Base-by-base conservation (phyloP, 2,113 vertebrate species). In the Myocastor coypus region DNA sequence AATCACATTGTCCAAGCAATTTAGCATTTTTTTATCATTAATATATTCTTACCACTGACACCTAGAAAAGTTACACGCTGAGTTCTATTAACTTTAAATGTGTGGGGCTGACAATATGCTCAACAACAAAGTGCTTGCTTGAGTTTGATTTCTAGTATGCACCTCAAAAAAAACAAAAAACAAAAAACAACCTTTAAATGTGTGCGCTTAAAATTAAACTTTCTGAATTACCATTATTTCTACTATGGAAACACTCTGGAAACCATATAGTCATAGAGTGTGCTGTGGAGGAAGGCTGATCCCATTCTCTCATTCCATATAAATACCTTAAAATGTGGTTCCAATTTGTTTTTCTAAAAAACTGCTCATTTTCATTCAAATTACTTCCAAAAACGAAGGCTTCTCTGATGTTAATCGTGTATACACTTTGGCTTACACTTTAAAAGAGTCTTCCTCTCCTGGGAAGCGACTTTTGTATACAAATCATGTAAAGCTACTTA, bases 391-490 rank as follows among this genome's bases (percentile, higher is more conserved):
- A 98, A 97, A 95, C 4, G 34, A 19, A 96, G 88, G 83, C 91
- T 95, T 96, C 91, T 98, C 95, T 98, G 97, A 98, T 96, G 97
- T 95, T 96, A 98, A 98, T 46, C 32, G 13, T 97, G 69, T 92
- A 92, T 80, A 97, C 97, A 96, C 94, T 98, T 98, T 95, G 85
- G 97, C 98, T 98, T 97, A 96, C 78, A 93, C 97, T 97, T 98
- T 81, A 97, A 97, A 97, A 97, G 97, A 97, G 91, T 46, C 71
- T 32, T 84, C 94, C 93, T 97, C 98, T 98, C 98, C 96, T 89
- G 97, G 98, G 98, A 98, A 98, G 91, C 88, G 91, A 97, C 90
- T 98, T 98, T 94, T 98, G 95, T 98, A 98, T 61, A 98, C 97
- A 98, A 98, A 98, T 98, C 97, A 98, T 32, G 92, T 73, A 73